A percentile compares a stretch with the other conserved stretches of the same genome.
These are phyloP conservation scores for Lasioglossum villosulum DNA, from an alignment of 2,888 invertebrate species.

Conservation along the genomic window DNA sequence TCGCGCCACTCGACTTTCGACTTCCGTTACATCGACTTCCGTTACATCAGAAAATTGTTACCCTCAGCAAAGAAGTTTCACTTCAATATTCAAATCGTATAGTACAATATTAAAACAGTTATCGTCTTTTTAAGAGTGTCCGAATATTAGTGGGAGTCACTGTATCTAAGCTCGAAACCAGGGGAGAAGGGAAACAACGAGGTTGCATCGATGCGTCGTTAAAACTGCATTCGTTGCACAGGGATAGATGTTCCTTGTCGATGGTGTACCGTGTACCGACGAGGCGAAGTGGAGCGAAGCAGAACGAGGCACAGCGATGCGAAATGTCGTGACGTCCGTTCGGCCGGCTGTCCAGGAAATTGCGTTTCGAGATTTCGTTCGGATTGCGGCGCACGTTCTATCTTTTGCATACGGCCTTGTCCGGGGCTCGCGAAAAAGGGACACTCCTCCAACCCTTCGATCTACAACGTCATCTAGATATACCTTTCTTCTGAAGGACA, in stretches of 20 bases:
- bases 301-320: slow-evolving; percentile 2
- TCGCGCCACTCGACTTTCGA: too few species aligned
- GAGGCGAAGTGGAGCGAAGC: not conserved
- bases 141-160: too few species aligned
- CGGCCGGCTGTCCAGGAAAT: slow-evolving; percentile 77
- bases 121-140: too few species aligned
- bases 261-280: slow-evolving; percentile 30
- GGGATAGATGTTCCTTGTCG: slow-evolving; percentile 59
- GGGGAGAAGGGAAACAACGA: not conserved
- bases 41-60: too few species aligned
- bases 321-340: slow-evolving; percentile 44
- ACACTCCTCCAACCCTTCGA: not conserved
- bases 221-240: slow-evolving; percentile 53
- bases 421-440: slow-evolving; percentile 13
- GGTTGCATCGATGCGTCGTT: slow-evolving; percentile 57
- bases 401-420: slow-evolving; percentile 72
- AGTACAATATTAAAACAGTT: too few species aligned
- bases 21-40: too few species aligned
- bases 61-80: too few species aligned
- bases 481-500: slow-evolving; percentile 24
- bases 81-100: too few species aligned
- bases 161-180: not conserved
- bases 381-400: slow-evolving; percentile 75
- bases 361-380: slow-evolving; percentile 79
- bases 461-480: not conserved